Evolutionary conservation across 2,797 vertebrate genomes (phyloP).

Genomic region (Gallinago stenura): DNA sequence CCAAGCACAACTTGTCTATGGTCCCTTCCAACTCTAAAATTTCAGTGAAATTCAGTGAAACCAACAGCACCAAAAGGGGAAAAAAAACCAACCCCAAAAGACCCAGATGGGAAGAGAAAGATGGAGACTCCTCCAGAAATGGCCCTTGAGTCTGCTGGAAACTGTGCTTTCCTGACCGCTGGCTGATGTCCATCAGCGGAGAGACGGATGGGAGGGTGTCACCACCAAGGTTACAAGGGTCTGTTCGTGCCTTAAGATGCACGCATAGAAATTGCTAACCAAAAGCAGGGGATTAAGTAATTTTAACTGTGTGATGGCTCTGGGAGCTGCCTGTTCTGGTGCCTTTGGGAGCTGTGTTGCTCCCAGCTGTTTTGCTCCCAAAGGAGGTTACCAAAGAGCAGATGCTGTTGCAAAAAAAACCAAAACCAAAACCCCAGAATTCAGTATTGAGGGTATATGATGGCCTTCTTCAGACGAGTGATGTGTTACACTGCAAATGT

Average conservation of each 20-base stretch:
- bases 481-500: not conserved
- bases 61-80: not conserved
- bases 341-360: not conserved
- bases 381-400: not conserved
- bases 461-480: not conserved
- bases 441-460: not conserved
- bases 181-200: fast-evolving
- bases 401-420: constrained; percentile 44
- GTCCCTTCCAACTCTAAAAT: no score
- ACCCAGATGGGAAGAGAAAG: not conserved
- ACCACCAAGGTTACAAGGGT: not conserved
- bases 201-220: not conserved
- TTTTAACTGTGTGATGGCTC: constrained; percentile 4
- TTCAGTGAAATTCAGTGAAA: no score
- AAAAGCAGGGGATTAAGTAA: not conserved
- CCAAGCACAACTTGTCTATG: not conserved
- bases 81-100: not conserved
- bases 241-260: not conserved
- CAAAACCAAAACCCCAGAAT: not conserved
- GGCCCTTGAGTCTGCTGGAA: not conserved
- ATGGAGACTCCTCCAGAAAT: not conserved
- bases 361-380: not conserved
- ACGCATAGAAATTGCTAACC: not conserved
- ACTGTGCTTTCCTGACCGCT: not conserved
- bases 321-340: not conserved